Percentiles rank a stretch among this genome's conserved stretches.
These are phyloP conservation scores for Morone saxatilis DNA, from an alignment of 2,113 vertebrate genomes.

Conservation along the genomic window DNA sequence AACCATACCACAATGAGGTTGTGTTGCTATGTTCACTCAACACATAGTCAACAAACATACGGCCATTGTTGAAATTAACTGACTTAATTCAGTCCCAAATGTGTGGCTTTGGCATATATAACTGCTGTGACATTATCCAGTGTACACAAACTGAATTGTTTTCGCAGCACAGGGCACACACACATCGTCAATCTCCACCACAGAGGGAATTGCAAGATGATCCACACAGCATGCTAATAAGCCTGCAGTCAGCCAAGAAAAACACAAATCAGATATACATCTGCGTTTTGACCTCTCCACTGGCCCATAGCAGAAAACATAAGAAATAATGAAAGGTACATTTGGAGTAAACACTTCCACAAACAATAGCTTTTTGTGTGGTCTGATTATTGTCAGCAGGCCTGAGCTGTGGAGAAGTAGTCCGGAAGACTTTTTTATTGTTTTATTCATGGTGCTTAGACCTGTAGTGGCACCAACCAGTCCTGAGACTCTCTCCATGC, in stretches of 20 bases:
- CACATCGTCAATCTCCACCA: slow-evolving; percentile 29
- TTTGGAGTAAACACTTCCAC: slow-evolving; percentile 64
- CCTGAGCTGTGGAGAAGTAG: slow-evolving; percentile 5
- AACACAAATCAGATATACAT: slow-evolving; percentile 68
- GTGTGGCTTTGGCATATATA: slow-evolving; percentile 34
- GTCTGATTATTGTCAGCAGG: slow-evolving; percentile 41
- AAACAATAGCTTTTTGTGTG: slow-evolving; percentile 52
- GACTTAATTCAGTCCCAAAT: slow-evolving; percentile 47
- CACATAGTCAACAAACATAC: slow-evolving; percentile 29
- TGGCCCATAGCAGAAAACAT: slow-evolving; percentile 52
- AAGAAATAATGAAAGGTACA: slow-evolving; percentile 60
- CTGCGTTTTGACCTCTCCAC: slow-evolving; percentile 53
- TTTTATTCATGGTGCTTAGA: slow-evolving; percentile 2
- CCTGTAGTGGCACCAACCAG: slow-evolving; percentile 41
- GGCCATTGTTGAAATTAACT: slow-evolving; percentile 38
- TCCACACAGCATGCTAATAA: slow-evolving; percentile 65
- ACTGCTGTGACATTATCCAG: slow-evolving; percentile 26
- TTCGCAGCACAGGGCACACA: slow-evolving; percentile 22
- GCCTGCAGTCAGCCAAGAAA: slow-evolving; percentile 54
- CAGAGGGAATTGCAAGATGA: slow-evolving; percentile 43
- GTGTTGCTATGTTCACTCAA: slow-evolving; percentile 20
- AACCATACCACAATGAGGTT: slow-evolving; percentile 22
- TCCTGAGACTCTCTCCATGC: slow-evolving; percentile 24
- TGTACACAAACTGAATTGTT: slow-evolving; percentile 47
- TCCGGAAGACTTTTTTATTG: slow-evolving; percentile 28